phyloP scores from a whole-genome alignment of 2,113 vertebrate genomes.

The Phaethornis superciliosus region DNA sequence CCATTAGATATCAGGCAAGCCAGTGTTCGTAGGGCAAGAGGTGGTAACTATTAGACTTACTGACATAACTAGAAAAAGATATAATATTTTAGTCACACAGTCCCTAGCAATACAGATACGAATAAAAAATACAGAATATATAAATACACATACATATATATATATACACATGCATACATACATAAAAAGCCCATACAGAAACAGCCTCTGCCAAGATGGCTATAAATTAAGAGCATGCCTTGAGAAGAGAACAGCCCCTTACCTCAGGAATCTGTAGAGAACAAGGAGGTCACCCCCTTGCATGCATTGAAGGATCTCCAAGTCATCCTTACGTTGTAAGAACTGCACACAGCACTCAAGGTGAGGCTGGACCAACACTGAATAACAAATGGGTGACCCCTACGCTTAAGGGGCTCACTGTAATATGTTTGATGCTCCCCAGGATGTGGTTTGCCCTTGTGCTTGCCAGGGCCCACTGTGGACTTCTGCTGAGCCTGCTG shows the following conservation, averaged over 20 bases:
- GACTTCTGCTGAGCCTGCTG: background rate
- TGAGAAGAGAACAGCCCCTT: background rate
- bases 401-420: too few relatives aligned
- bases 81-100: background rate
- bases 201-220: background rate
- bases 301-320: too few relatives aligned
- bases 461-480: background rate
- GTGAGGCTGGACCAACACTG: too few relatives aligned
- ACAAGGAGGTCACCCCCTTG: too few relatives aligned
- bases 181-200: background rate
- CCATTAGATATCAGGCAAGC: background rate
- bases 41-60: background rate
- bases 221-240: background rate
- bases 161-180: too few relatives aligned
- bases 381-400: too few relatives aligned
- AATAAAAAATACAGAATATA: background rate
- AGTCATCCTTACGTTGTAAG: too few relatives aligned
- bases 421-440: too few relatives aligned
- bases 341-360: too few relatives aligned
- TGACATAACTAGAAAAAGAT: background rate
- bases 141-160: too few relatives aligned
- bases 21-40: background rate
- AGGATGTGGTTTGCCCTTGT: background rate
- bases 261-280: too few relatives aligned
- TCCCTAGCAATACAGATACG: background rate